Base-by-base conservation (phyloP, 2,797 vertebrate genomes). In the Cetoscarus ocellatus region DNA sequence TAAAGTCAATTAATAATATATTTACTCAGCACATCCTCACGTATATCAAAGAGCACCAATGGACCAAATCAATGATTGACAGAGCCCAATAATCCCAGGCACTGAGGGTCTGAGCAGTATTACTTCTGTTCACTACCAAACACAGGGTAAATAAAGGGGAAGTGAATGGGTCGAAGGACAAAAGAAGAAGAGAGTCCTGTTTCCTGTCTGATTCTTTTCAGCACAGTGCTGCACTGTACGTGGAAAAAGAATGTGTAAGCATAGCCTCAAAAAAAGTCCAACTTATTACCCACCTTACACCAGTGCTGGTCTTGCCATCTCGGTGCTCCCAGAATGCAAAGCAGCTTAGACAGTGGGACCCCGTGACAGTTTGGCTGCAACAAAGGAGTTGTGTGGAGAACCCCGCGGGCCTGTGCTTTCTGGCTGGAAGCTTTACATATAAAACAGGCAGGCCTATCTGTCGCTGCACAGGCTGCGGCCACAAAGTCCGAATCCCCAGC, bases 371-470 rank as follows among this genome's bases (percentile, higher is more conserved):
- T 90, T 90, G 85, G 87, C 82, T 79, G 73, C 77, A 82, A 94
- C 91, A 92, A 92, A 90, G 88, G 75, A 75, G 83, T 80, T 82
- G 77, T 84, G 75, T 45, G 45, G 79, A 79, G 90, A 75, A 81
- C 91, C 90, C 90, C 62, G 79, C 61, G 77, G 91, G 89, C 90
- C 84, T 67, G 64, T 84, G 85, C 84, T 88, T 92, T 91, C 83
- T 87, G 86, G 82, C 86, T 85, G 74, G 79, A 91, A 92, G 91
- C 88, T 93, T 91, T 92, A 94, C 90, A 93, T 92, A 91, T 93
- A 93, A 93, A 94, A 90, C 84, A 93, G 88, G 81, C 86, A 42
- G 78, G 91, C 88, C 85, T 94, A 94, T 94, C 92, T 92, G 89
- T 87, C 89, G 89, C 77, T 68, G 80, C 82, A 79, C 93, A 94